Percentiles rank a stretch among this genome's conserved stretches.
phyloP scores from a whole-genome alignment of 2,797 vertebrate genomes.

The Danionella dracula region DNA sequence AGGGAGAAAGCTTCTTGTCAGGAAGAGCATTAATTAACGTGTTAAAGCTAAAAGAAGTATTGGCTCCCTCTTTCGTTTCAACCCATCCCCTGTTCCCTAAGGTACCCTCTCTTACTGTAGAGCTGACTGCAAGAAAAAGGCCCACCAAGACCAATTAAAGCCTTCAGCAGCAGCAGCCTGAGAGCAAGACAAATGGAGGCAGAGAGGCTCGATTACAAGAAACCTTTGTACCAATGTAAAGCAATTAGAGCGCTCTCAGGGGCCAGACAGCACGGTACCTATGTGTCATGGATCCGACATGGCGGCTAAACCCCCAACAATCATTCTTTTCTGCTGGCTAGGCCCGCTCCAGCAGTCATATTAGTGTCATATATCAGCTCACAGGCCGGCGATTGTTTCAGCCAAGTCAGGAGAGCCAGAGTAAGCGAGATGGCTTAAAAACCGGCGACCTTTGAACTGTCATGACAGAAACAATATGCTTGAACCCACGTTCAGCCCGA shows the following conservation, averaged over 20 bases:
- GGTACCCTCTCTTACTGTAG: slow-evolving; percentile 76
- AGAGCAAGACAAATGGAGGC: slow-evolving; percentile 98
- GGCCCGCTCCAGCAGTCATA: slow-evolving; percentile 81
- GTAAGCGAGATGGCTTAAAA: slow-evolving; percentile 20
- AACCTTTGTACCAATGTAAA: slow-evolving; percentile 99
- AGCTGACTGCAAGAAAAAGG: slow-evolving; percentile 82
- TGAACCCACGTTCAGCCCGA: slow-evolving; percentile 5
- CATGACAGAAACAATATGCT: slow-evolving; percentile 30
- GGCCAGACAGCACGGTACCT: slow-evolving; percentile 82
- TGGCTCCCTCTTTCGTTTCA: slow-evolving; percentile 76
- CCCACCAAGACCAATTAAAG: slow-evolving; percentile 99
- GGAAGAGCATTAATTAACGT: slow-evolving; percentile 91
- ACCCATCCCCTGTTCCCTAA: slow-evolving; percentile 49
- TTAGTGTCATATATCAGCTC: slow-evolving; percentile 88
- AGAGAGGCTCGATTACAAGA: slow-evolving; percentile 96
- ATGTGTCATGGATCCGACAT: slow-evolving; percentile 86
- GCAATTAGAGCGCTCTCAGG: slow-evolving; percentile 95
- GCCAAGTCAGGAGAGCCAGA: slow-evolving; percentile 68
- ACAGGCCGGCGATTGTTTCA: slow-evolving; percentile 75
- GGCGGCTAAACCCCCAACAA: slow-evolving; percentile 82
- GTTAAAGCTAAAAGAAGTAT: slow-evolving; percentile 90
- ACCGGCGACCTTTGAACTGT: slow-evolving; percentile 18
- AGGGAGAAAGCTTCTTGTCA: slow-evolving; percentile 68
- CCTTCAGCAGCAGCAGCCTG: slow-evolving; percentile 89
- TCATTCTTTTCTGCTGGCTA: slow-evolving; percentile 83